phyloP scores from a whole-genome alignment of 1,140 invertebrate species.

The Tetraneura akinire region DNA sequence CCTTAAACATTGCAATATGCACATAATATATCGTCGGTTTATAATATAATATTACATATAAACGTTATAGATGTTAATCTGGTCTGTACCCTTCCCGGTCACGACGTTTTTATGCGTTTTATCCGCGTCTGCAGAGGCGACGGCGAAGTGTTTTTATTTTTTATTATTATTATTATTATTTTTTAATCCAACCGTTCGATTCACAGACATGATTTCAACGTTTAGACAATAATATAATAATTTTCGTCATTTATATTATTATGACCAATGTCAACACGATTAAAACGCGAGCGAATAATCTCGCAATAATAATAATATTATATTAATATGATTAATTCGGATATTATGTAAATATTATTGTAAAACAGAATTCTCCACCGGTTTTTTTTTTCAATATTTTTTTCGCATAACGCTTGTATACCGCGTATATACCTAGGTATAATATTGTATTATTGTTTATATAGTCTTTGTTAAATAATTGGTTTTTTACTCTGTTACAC shows the following conservation, averaged over 20 bases:
- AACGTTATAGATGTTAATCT: constrained; percentile 27
- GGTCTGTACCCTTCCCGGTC: constrained; percentile 24
- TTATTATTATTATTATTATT: no score
- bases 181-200: constrained; percentile 56
- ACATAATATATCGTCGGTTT: not conserved
- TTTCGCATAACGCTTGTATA: no score
- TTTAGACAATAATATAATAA: constrained; percentile 31
- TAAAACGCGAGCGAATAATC: not conserved
- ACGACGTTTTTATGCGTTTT: constrained; percentile 1
- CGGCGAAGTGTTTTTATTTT: constrained; percentile 51
- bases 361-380: not conserved
- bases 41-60: no score
- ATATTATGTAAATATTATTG: not conserved
- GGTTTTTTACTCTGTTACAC: no score
- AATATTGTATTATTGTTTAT: no score
- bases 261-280: not conserved
- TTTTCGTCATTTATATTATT: constrained; percentile 13
- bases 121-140: no score
- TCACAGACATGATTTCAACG: constrained; percentile 38
- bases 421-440: no score
- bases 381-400: no score
- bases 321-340: constrained; percentile 31
- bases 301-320: no score
- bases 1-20: not conserved
- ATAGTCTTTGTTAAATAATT: no score